These are phyloP conservation scores for Diadophis punctatus DNA, from an alignment of 2,113 vertebrate species.

Conservation along the genomic window DNA sequence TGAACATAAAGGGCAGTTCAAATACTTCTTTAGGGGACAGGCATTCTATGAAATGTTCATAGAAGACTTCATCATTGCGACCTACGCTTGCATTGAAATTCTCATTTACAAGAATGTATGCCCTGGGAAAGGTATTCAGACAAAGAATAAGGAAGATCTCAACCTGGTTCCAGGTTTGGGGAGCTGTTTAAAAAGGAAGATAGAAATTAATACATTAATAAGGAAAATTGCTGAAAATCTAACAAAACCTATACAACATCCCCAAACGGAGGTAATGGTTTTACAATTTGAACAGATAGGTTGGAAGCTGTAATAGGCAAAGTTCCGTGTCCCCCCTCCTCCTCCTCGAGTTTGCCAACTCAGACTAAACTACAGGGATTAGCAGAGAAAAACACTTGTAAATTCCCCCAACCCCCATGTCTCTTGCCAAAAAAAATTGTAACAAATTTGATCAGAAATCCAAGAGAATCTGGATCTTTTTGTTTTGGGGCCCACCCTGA, in stretches of 20 bases:
- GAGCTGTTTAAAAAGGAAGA: not conserved
- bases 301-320: not conserved
- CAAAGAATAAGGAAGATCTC: not conserved
- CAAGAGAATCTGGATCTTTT: no score
- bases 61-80: not conserved
- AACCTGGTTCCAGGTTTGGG: not conserved
- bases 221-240: not conserved
- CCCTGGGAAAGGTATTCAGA: not conserved
- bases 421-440: no score
- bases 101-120: not conserved
- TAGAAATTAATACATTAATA: not conserved
- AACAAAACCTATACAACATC: not conserved
- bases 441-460: no score
- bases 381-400: no score
- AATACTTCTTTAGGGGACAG: not conserved
- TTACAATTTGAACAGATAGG: not conserved
- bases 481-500: no score
- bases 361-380: no score
- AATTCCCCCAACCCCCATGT: no score
- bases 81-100: not conserved
- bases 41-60: not conserved
- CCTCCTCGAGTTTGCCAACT: not conserved
- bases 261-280: not conserved
- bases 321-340: no score
- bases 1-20: not conserved